Evolutionary conservation across 2,888 invertebrate species (phyloP).

Genomic region (Panopea generosa): DNA sequence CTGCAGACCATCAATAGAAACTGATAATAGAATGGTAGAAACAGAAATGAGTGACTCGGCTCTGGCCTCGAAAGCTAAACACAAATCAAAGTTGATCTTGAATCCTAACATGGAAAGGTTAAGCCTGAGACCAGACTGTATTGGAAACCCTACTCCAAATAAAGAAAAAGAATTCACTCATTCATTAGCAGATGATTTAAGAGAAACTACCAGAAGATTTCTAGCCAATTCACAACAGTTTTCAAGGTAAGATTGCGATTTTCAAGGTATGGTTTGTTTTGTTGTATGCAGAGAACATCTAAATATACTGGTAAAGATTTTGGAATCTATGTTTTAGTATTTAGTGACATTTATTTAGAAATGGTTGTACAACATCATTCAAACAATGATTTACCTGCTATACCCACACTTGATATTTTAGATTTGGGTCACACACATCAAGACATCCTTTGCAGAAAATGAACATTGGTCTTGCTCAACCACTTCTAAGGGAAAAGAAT

Average conservation of each 20-base stretch:
- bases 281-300: too few species aligned
- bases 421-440: conserved; percentile 25
- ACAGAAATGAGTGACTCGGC: too few species aligned
- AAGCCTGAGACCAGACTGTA: conserved; percentile 13
- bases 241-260: conserved; percentile 44
- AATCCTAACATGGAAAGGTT: conserved; percentile 19
- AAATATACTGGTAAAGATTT: too few species aligned
- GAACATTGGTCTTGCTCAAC: conserved; percentile 71
- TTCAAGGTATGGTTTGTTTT: too few species aligned
- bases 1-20: too few species aligned
- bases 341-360: too few species aligned
- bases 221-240: conserved; percentile 58
- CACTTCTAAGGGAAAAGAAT: conserved; percentile 48
- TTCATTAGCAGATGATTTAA: conserved; percentile 51
- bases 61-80: too few species aligned
- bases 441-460: conserved; percentile 58
- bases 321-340: too few species aligned
- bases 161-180: not conserved
- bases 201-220: conserved; percentile 62
- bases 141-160: not conserved
- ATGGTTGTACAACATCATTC: too few species aligned
- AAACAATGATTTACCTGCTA: too few species aligned
- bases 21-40: too few species aligned
- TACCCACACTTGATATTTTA: too few species aligned
- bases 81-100: not conserved